A percentile compares a stretch with the other conserved stretches of the same genome.
phyloP scores from a whole-genome alignment of 2,888 invertebrate genomes.

The Cylloceria caligata region DNA sequence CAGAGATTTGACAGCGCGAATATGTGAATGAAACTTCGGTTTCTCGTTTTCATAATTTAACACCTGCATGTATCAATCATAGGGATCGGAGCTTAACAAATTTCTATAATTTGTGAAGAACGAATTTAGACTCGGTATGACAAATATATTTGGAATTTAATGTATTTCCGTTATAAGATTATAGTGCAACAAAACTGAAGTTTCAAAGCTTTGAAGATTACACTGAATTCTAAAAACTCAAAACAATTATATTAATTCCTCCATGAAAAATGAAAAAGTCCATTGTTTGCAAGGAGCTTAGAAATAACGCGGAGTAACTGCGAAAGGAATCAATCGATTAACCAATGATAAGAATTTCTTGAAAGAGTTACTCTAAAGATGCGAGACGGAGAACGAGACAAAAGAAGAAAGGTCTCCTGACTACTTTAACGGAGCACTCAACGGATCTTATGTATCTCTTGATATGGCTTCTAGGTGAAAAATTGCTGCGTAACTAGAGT shows the following conservation, averaged over 20 bases:
- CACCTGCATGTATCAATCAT: neutral
- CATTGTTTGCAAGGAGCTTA: conserved; percentile 54
- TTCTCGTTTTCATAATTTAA: neutral
- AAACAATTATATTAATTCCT: neutral
- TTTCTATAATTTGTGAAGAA: neutral
- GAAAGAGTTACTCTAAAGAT: conserved; percentile 27
- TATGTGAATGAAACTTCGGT: neutral
- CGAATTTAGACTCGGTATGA: neutral
- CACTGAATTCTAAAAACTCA: neutral
- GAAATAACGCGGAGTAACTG: conserved; percentile 49
- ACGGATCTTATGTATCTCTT: conserved; percentile 28
- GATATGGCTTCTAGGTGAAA: conserved; percentile 30
- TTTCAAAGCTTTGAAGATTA: neutral
- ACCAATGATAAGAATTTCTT: conserved; percentile 44
- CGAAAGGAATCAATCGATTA: conserved; percentile 48
- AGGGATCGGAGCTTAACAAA: neutral
- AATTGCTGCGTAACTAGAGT: too few relatives aligned
- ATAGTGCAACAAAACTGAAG: neutral
- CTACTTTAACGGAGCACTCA: conserved; percentile 54
- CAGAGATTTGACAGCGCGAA: neutral
- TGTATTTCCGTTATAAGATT: neutral
- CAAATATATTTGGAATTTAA: neutral
- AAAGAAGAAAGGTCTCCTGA: conserved; percentile 42
- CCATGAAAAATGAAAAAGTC: too few relatives aligned
- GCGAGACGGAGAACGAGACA: neutral